Conservation (phyloP, 2,888 invertebrate species). For the Dione vanillae region DNA sequence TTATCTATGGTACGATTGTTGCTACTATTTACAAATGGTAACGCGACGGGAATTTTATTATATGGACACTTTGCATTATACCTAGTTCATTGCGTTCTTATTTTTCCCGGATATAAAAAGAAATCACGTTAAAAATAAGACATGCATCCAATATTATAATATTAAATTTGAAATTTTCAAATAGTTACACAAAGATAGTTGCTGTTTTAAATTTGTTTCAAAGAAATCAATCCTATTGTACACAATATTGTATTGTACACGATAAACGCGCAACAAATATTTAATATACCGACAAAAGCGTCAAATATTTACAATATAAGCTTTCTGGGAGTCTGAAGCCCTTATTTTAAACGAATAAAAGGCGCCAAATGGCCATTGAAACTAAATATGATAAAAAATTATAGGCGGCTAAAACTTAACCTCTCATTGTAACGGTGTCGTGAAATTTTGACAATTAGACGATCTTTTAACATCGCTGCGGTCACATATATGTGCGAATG, state of each 20-base stretch:
- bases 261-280: neutral
- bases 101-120: neutral
- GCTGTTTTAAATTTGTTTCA: neutral
- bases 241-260: neutral
- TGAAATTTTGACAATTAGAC: constrained; percentile 48
- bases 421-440: constrained; percentile 43
- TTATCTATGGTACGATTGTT: too few relatives aligned
- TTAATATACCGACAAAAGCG: constrained; percentile 10
- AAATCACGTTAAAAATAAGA: too few relatives aligned
- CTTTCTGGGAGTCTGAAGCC: constrained; percentile 6
- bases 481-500: constrained; percentile 46
- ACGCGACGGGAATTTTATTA: too few relatives aligned
- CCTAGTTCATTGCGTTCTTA: neutral
- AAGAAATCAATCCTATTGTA: neutral
- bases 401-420: constrained; percentile 28
- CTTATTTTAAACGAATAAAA: constrained; percentile 19
- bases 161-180: too few relatives aligned
- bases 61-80: too few relatives aligned
- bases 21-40: too few relatives aligned
- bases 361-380: neutral
- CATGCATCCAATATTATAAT: too few relatives aligned
- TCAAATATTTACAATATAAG: constrained; percentile 14
- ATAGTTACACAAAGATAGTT: neutral
- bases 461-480: constrained; percentile 44
- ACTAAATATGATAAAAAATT: constrained; percentile 15